A percentile compares a stretch with the other conserved stretches of the same genome.
Evolutionary conservation across 2,113 vertebrate genomes (phyloP).

Genomic region (Poeciliopsis turrubarensis): DNA sequence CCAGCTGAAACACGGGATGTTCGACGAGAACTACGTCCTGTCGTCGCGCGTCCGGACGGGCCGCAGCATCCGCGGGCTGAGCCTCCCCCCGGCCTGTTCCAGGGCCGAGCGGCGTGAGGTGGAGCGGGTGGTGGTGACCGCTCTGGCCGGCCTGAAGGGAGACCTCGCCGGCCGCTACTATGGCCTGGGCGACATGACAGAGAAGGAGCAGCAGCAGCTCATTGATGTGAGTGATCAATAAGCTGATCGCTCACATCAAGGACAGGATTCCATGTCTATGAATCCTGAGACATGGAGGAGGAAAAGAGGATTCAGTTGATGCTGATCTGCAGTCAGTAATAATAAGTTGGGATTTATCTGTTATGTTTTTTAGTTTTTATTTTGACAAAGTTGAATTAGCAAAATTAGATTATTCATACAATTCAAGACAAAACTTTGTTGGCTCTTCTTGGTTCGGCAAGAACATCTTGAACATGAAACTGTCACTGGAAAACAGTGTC

Average conservation of each 20-base stretch:
- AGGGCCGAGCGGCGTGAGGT: constrained; percentile 91
- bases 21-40: constrained; percentile 89
- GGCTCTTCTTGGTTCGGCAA: background rate
- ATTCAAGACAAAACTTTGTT: background rate
- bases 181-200: constrained; percentile 87
- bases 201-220: constrained; percentile 90
- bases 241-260: too few relatives aligned
- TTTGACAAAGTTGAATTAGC: background rate
- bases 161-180: constrained; percentile 92
- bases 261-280: too few relatives aligned
- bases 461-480: background rate
- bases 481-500: too few relatives aligned
- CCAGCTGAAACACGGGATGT: constrained; percentile 86
- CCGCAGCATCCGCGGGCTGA: constrained; percentile 91
- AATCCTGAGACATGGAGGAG: too few relatives aligned
- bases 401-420: too few relatives aligned
- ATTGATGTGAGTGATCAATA: constrained; percentile 83
- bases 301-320: background rate
- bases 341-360: background rate
- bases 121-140: constrained; percentile 85
- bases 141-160: constrained; percentile 87
- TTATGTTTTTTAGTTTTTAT: background rate
- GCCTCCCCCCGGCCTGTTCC: constrained; percentile 89
- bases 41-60: constrained; percentile 91
- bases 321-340: too few relatives aligned